phyloP scores from a whole-genome alignment of 2,113 vertebrate species.

The Donacobius atricapilla region DNA sequence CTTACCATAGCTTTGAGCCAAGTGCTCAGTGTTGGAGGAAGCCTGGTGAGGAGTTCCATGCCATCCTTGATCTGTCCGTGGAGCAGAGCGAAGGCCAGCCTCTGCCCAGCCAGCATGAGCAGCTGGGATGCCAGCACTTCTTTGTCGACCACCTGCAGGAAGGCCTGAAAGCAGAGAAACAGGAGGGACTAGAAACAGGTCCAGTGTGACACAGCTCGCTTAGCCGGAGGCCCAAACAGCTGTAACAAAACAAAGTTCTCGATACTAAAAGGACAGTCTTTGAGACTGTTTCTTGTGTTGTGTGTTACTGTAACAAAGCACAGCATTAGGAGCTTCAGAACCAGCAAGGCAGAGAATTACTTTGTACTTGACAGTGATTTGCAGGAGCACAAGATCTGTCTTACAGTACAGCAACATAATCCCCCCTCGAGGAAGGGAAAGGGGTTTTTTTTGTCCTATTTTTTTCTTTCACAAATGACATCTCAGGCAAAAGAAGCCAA shows the following conservation, averaged over 20 bases:
- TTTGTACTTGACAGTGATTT: not conserved
- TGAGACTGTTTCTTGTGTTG: not conserved
- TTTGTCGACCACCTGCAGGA: conserved; percentile 88
- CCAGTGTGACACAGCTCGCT: not conserved
- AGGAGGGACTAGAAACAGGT: not conserved
- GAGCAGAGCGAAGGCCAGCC: conserved; percentile 85
- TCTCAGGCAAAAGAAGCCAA: not conserved
- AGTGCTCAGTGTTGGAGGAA: conserved; percentile 90
- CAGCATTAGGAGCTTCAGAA: not conserved
- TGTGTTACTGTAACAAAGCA: not conserved
- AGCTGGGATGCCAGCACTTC: conserved; percentile 95
- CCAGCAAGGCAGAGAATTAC: not conserved
- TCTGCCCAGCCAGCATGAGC: conserved; percentile 89
- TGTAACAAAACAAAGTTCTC: not conserved
- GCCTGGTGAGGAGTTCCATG: conserved; percentile 88
- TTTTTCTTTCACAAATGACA: not conserved
- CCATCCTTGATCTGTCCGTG: conserved; percentile 84
- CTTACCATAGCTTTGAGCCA: conserved; percentile 98
- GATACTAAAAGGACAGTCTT: not conserved
- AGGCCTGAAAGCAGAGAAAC: conserved; percentile 73
- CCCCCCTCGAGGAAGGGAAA: not conserved
- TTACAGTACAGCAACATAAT: not conserved
- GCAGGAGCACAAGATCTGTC: not conserved
- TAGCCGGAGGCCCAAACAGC: not conserved
- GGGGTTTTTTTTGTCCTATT: not conserved